Evolutionary conservation across 2,113 vertebrate species (phyloP).

Genomic region (Xiphophorus couchianus): DNA sequence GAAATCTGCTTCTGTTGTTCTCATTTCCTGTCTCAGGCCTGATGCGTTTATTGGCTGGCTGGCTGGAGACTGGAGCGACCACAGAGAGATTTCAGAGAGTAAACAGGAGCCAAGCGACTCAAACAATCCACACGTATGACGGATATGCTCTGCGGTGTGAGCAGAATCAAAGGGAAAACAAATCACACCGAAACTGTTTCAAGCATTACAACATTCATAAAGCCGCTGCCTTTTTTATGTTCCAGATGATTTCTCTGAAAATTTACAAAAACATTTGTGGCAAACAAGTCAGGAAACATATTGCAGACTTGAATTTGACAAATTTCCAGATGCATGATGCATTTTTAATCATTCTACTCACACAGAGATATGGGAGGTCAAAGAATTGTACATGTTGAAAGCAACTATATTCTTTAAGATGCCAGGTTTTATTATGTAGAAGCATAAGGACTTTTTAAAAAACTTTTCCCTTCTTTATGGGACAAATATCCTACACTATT

Average conservation of each 20-base stretch:
- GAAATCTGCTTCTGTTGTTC: neutral
- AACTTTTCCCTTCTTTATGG: neutral
- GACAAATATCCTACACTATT: neutral
- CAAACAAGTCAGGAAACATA: neutral
- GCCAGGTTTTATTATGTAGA: no score
- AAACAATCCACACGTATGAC: neutral
- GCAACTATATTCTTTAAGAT: no score
- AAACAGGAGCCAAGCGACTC: neutral
- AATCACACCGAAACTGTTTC: neutral
- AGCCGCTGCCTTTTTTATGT: neutral
- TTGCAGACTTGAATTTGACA: neutral
- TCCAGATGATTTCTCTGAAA: neutral
- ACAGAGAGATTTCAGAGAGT: neutral
- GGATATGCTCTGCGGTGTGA: neutral
- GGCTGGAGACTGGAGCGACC: neutral
- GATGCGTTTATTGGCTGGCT: conserved; percentile 6
- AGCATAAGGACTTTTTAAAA: neutral
- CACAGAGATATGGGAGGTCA: neutral
- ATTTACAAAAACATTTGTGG: neutral
- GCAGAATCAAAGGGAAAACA: neutral
- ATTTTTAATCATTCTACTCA: neutral
- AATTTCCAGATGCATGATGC: neutral
- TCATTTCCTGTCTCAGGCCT: neutral
- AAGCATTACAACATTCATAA: neutral
- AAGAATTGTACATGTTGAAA: no score